A percentile compares a stretch with the other conserved stretches of the same genome.
These are phyloP conservation scores for Ochropleura leucogaster DNA, from an alignment of 2,888 invertebrate species.

Conservation along the genomic window DNA sequence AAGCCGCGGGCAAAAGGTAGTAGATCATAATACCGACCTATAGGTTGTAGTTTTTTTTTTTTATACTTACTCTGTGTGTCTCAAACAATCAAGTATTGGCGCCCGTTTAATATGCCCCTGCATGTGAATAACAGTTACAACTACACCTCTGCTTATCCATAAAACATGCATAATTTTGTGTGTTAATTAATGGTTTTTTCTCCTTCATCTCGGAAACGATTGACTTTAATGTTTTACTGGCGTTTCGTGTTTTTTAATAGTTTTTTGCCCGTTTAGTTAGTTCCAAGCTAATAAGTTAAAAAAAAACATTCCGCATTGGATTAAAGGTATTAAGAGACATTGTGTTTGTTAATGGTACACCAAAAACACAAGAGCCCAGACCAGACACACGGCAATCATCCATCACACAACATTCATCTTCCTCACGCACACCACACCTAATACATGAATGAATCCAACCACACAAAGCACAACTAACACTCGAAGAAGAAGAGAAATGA, in stretches of 20 bases:
- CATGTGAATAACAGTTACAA: neutral
- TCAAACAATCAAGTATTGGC: neutral
- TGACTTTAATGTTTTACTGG: conserved; percentile 9
- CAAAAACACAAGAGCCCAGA: too few species aligned
- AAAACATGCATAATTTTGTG: neutral
- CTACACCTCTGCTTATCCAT: neutral
- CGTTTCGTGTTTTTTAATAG: conserved; percentile 25
- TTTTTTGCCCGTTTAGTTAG: neutral
- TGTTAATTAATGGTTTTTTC: neutral
- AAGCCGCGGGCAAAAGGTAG: too few species aligned
- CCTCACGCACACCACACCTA: too few species aligned
- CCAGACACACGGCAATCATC: too few species aligned
- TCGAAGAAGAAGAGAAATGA: too few species aligned
- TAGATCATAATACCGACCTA: neutral
- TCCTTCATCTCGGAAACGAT: conserved; percentile 11
- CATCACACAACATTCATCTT: too few species aligned
- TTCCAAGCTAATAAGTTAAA: conserved; percentile 2
- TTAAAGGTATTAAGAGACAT: neutral
- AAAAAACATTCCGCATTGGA: conserved; percentile 16
- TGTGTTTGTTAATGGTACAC: too few species aligned
- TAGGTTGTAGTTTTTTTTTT: neutral
- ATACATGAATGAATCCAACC: too few species aligned
- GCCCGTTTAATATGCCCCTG: neutral
- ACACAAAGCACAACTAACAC: too few species aligned
- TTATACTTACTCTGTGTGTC: neutral